Percentiles rank a stretch among this genome's conserved stretches.
Conservation (phyloP, 2,797 vertebrate genomes). For the Philypnodon macrostomus region DNA sequence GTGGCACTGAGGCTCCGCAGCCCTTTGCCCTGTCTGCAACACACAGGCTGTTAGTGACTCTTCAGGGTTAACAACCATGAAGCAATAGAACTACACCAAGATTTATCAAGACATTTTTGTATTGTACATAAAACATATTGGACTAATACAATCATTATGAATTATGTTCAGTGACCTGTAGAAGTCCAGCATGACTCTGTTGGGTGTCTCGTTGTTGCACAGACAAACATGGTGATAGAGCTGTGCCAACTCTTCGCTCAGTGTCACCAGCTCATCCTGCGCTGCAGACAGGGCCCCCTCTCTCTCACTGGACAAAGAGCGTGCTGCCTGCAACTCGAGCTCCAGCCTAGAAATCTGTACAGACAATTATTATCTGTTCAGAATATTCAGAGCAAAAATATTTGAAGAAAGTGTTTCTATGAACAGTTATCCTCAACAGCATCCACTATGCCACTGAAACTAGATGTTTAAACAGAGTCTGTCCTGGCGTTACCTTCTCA, state of each 20-base stretch:
- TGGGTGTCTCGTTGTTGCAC: conserved; percentile 96
- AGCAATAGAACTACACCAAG: too few relatives aligned
- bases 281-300: conserved; percentile 86
- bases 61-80: too few relatives aligned
- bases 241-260: conserved; percentile 95
- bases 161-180: conserved; percentile 75
- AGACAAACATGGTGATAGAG: conserved; percentile 96
- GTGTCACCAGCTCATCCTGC: conserved; percentile 91
- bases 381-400: not conserved
- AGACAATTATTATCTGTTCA: not conserved
- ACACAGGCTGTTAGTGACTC: not conserved
- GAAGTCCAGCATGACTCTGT: conserved; percentile 95
- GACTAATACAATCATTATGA: too few relatives aligned
- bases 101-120: too few relatives aligned
- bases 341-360: conserved; percentile 73
- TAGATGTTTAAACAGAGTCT: too few relatives aligned
- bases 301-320: conserved; percentile 79
- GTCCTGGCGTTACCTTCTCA: conserved; percentile 74
- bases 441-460: too few relatives aligned
- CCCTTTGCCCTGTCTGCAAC: conserved; percentile 83
- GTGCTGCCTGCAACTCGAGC: conserved; percentile 81
- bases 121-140: too few relatives aligned
- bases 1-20: conserved; percentile 59
- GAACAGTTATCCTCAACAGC: too few relatives aligned
- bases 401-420: too few relatives aligned